These are phyloP conservation scores for Proterorhinus semilunaris DNA, from an alignment of 2,113 vertebrate genomes.

Conservation along the genomic window DNA sequence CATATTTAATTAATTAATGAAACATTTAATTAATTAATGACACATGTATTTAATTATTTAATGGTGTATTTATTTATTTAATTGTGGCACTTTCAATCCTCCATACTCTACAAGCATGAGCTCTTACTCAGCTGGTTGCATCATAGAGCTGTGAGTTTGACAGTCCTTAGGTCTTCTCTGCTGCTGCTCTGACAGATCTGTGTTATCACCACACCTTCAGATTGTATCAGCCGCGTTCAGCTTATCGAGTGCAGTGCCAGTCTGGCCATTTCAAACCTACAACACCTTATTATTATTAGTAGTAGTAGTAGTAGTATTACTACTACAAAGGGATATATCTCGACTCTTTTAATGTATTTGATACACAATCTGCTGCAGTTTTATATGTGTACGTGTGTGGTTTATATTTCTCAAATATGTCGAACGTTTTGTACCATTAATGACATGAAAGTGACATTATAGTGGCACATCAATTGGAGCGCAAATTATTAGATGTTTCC, in stretches of 20 bases:
- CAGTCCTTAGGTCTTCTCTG: conserved; percentile 11
- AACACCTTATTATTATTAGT: too few species aligned
- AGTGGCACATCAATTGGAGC: background rate
- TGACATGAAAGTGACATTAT: background rate
- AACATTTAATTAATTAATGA: too few species aligned
- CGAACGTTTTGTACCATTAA: background rate
- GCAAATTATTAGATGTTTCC: background rate
- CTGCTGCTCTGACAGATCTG: conserved; percentile 4
- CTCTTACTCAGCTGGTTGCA: conserved; percentile 27
- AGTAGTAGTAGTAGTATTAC: too few species aligned
- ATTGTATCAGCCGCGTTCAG: conserved; percentile 1
- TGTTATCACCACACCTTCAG: background rate
- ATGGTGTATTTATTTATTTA: too few species aligned
- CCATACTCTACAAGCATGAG: conserved; percentile 17
- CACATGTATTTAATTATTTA: too few species aligned
- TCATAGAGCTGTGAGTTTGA: conserved; percentile 16
- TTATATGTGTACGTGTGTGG: too few species aligned
- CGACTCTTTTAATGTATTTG: too few species aligned
- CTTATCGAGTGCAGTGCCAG: background rate
- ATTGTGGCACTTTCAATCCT: too few species aligned
- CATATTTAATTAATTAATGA: too few species aligned
- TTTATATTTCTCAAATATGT: background rate
- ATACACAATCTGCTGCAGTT: too few species aligned
- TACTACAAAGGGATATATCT: too few species aligned
- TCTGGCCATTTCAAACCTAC: background rate